These are phyloP conservation scores for Myotis yumanensis DNA, from an alignment of 2,113 vertebrate species.

Conservation along the genomic window DNA sequence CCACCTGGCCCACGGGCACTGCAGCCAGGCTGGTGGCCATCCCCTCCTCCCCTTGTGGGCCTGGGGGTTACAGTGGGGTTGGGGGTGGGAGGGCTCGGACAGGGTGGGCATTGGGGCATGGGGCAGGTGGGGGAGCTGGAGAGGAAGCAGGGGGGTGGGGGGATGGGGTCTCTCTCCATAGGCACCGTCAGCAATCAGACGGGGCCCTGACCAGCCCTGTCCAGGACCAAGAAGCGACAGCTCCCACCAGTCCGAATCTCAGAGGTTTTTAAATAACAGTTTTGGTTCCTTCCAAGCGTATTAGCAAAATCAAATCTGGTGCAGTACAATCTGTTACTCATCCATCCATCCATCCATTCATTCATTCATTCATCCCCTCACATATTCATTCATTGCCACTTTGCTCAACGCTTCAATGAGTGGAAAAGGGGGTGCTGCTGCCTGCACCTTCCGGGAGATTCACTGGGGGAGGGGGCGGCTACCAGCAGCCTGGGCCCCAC, in stretches of 20 bases:
- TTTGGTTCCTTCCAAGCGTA: accelerated
- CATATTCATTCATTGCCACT: accelerated
- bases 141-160: not conserved
- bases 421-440: no score
- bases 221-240: no score
- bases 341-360: accelerated
- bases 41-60: not conserved
- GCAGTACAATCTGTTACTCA: accelerated
- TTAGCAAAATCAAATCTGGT: accelerated
- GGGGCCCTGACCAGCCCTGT: not conserved
- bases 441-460: accelerated
- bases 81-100: not conserved
- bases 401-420: accelerated
- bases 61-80: not conserved
- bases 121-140: not conserved
- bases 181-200: accelerated
- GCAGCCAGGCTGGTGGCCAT: not conserved
- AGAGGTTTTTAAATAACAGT: not conserved
- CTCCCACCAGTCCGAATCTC: not conserved
- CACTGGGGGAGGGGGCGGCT: not conserved
- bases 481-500: not conserved
- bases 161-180: not conserved
- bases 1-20: constrained; percentile 31
- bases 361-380: accelerated
- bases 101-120: not conserved